Base-by-base conservation (phyloP, 2,888 invertebrate genomes). In the Fabriciana adippe region DNA sequence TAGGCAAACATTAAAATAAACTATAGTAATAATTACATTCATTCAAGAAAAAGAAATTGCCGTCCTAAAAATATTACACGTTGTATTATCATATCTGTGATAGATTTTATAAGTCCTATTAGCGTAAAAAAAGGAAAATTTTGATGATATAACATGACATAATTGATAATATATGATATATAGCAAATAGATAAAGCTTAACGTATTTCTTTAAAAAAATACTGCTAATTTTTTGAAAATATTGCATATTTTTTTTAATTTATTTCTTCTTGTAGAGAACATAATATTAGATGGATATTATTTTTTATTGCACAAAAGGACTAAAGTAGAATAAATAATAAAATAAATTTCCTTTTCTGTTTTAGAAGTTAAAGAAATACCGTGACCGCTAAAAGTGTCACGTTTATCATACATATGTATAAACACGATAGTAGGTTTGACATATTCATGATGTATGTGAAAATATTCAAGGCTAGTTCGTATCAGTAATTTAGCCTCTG, bases 1-100 rank as follows among this genome's bases (percentile, higher is more conserved):
- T 97, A 86, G 35, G 50, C 21, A 11, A 3, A 8, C 13, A 6
- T 47, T 8, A 15, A 13, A 21, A 21, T 47, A n/a, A 11, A 6
- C 16, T 48, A 21, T 31, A 48, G 26, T 31, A 31, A 8, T 31
- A 6, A 11, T 31, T 31, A 31, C n/a, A 15, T 31, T 21, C 14
- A 21, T 41, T 6, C 21, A 47, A 26, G 26, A 51, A 26, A 14
- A 50, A 35, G 35, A 31, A n/a, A n/a, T n/a, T 13, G 14, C 14
- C 31, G 14, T 56, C 4, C 16, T 26, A 47, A n/a, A 48, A 35
- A 35, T 35, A 8, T 31, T 15, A 35, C 18, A 26, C 26, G 57
- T 47, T 45, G 21, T 64, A 53, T 45, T 57, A 51, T 51, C 56
- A 45, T 64, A 64, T 56, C 55, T 48, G 18, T 56, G 41, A 5